Evolutionary conservation across 2,888 invertebrate genomes (phyloP), one percentile per base, ranked within the genome.

Genomic region (Hymenopus coronatus): DNA sequence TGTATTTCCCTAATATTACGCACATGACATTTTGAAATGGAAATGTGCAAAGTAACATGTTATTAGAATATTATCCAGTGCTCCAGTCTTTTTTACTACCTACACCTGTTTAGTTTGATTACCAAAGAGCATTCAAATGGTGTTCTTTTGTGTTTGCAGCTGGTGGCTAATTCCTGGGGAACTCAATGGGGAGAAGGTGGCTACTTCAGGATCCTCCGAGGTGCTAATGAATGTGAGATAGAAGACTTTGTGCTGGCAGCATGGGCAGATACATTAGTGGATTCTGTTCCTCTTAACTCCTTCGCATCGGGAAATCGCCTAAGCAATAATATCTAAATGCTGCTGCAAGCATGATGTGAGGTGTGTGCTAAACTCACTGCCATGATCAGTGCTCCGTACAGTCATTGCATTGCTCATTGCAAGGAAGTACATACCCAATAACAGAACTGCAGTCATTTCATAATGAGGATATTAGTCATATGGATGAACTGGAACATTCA

Each of bases 81-180:
- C n/a, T n/a, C n/a, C n/a, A n/a, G n/a, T n/a, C n/a, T n/a, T n/a
- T n/a, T n/a, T n/a, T n/a, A n/a, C n/a, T n/a, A n/a, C n/a, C n/a
- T n/a, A n/a, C n/a, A n/a, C n/a, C n/a, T 1, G 40, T 8, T 33
- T 8, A 33, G 33, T 33, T 33, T 33, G 33, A 33, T 8, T 33
- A 0, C 8, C 33, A 33, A 0, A 0, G 1, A 12, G 40, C 40
- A 40, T 40, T 40, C 12, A 40, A 40, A 40, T 40, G 12, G 0
- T 40, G 12, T 40, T 40, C 12, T 40, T 40, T 40, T 40, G 40
- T 40, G 3, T 12, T 93, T 94, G 7, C 94, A 99, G 98, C 94
- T 97, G 92, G 98, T 97, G 83, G 98, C 98, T 85, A 99, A 99
- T 94, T 98, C 98, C 70, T 99, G 99, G 99, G 99, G 99, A 14